Evolutionary conservation across 2,797 vertebrate species (phyloP).

Genomic region (Chanos chanos): DNA sequence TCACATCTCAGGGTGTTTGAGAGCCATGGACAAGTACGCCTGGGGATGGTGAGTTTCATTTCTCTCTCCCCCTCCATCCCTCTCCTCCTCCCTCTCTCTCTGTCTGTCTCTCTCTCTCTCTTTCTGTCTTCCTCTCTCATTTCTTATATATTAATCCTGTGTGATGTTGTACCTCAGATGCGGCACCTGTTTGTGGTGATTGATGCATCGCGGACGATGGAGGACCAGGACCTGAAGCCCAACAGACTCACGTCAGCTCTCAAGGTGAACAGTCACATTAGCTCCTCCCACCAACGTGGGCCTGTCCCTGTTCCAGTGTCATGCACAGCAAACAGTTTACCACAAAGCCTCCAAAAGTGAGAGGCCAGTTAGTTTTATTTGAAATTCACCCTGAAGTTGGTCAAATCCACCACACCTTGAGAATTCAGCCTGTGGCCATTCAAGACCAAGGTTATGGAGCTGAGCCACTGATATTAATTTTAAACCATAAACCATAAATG

Average conservation of each 20-base stretch:
- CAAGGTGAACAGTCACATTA: too few species aligned
- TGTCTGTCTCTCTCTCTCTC: neutral
- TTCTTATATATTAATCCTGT: neutral
- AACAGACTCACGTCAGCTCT: conserved; percentile 83
- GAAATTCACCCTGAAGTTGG: too few species aligned
- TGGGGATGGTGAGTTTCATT: conserved; percentile 87
- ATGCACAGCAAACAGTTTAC: too few species aligned
- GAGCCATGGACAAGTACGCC: conserved; percentile 89
- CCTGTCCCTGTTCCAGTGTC: too few species aligned
- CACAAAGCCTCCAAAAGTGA: too few species aligned
- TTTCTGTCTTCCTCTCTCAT: neutral
- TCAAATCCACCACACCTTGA: neutral
- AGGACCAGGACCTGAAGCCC: conserved; percentile 94
- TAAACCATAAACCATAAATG: too few species aligned
- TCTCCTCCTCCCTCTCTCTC: too few species aligned
- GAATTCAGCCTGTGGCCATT: too few species aligned
- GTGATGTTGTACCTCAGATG: conserved; percentile 75
- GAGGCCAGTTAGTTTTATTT: neutral
- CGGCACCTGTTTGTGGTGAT: conserved; percentile 90
- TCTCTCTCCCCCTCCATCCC: neutral
- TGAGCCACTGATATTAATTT: neutral
- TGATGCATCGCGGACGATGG: conserved; percentile 95
- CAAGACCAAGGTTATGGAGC: neutral
- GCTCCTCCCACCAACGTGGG: too few species aligned
- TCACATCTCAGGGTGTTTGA: conserved; percentile 73